phyloP scores from a whole-genome alignment of 2,888 invertebrate genomes.

The Anthophora plumipes region DNA sequence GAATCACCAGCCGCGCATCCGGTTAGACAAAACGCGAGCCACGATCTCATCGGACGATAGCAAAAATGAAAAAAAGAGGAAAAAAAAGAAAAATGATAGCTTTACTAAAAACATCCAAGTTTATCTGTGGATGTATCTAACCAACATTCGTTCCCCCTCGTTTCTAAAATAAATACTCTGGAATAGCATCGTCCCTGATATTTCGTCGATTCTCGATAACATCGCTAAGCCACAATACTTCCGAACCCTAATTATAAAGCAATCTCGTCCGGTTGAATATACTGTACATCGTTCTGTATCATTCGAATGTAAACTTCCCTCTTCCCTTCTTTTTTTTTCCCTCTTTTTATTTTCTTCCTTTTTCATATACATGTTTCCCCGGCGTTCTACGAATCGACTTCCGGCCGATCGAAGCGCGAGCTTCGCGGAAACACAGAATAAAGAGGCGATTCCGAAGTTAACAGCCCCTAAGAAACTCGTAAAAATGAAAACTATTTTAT shows the following conservation, averaged over 20 bases:
- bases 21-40: background rate
- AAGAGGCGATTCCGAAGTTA: background rate
- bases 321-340: background rate
- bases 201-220: slow-evolving; percentile 15
- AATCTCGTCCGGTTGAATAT: background rate
- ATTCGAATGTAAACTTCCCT: background rate
- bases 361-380: background rate
- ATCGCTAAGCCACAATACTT: slow-evolving; percentile 1
- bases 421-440: background rate
- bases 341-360: background rate
- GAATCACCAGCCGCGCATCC: background rate
- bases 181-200: background rate
- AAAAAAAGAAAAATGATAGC: background rate
- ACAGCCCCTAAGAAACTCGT: slow-evolving; percentile 31
- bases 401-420: background rate
- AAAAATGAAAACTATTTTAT: slow-evolving; percentile 33
- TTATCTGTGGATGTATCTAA: slow-evolving; percentile 19
- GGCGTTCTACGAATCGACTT: background rate
- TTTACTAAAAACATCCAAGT: background rate
- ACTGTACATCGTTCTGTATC: background rate
- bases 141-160: background rate
- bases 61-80: background rate
- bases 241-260: slow-evolving; percentile 33
- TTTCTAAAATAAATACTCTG: slow-evolving; percentile 39
- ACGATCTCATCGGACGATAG: slow-evolving; percentile 20